A percentile compares a stretch with the other conserved stretches of the same genome.
Conservation (phyloP, 2,797 vertebrate species). For the Diceros bicornis region DNA sequence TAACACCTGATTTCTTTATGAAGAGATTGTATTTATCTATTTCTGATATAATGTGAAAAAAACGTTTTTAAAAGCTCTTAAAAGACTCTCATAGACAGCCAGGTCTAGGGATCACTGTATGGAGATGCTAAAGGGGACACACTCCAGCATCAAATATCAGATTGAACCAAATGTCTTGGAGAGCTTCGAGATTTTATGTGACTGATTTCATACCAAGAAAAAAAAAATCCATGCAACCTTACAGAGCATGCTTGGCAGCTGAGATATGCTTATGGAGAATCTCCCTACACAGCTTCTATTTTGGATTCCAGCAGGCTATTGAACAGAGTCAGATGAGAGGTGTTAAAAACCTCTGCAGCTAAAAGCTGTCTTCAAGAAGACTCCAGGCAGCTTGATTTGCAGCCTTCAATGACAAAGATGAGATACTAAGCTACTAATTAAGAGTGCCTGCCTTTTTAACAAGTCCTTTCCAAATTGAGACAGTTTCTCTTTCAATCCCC, state of each 20-base stretch:
- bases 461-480: not conserved
- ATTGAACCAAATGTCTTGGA: not conserved
- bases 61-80: not conserved
- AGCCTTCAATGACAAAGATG: conserved; percentile 44
- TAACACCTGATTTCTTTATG: not conserved
- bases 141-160: not conserved
- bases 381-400: conserved; percentile 38
- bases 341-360: conserved; percentile 73
- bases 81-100: not conserved
- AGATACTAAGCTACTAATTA: conserved; percentile 47
- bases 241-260: conserved; percentile 14
- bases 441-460: not conserved
- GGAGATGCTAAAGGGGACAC: not conserved
- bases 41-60: not conserved
- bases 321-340: conserved; percentile 73
- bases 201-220: not conserved
- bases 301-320: conserved; percentile 70
- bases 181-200: not conserved
- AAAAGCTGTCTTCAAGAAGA: conserved; percentile 70
- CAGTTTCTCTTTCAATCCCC: not conserved
- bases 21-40: not conserved
- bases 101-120: not conserved
- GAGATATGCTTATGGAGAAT: not conserved
- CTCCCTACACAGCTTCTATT: conserved; percentile 79
- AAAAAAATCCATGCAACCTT: not conserved